These are phyloP conservation scores for Serilophus lunatus DNA, from an alignment of 2,113 vertebrate species.

Conservation along the genomic window DNA sequence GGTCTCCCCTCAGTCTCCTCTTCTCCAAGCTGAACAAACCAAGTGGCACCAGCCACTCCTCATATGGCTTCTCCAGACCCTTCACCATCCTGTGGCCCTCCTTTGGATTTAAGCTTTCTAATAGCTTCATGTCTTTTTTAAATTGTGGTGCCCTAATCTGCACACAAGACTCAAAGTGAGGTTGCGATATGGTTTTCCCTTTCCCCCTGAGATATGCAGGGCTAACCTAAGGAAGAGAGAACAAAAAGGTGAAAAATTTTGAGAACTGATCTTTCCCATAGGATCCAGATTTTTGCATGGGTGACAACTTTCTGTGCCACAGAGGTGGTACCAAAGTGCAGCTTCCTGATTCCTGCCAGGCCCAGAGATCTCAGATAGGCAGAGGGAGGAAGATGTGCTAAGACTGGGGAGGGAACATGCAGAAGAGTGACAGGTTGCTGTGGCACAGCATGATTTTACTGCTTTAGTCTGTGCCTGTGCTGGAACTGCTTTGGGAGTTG, in stretches of 20 bases:
- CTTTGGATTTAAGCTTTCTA: neutral
- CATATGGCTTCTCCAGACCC: neutral
- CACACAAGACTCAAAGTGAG: neutral
- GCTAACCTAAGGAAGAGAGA: neutral
- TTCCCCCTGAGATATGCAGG: neutral
- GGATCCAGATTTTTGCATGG: neutral
- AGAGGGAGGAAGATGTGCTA: neutral
- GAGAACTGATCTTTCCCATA: neutral
- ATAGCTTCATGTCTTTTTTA: neutral
- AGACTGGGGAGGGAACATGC: neutral
- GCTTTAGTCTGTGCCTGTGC: neutral
- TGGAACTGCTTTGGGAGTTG: neutral
- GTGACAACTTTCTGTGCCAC: neutral
- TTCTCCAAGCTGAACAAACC: neutral
- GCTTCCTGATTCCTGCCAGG: neutral
- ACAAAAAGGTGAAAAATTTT: neutral
- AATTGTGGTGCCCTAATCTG: neutral
- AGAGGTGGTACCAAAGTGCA: neutral
- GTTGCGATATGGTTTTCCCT: neutral
- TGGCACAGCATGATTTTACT: neutral
- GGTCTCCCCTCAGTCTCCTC: neutral
- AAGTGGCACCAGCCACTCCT: neutral
- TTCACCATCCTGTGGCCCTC: neutral
- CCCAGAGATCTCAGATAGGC: neutral
- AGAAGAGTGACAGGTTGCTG: neutral